phyloP scores from a whole-genome alignment of 2,113 vertebrate genomes.

The Trinectes maculatus region DNA sequence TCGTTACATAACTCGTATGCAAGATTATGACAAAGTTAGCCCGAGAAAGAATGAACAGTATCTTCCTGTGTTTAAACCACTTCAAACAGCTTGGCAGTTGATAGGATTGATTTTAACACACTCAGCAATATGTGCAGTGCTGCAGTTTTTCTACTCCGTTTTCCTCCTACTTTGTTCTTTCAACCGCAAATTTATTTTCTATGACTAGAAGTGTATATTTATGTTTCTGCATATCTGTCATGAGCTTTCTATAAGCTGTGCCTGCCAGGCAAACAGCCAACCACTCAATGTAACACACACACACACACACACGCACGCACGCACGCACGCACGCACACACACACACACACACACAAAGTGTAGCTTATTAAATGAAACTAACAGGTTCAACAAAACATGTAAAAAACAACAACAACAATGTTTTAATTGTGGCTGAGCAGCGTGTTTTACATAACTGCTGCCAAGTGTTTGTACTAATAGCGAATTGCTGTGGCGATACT shows the following conservation, averaged over 20 bases:
- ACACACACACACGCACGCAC: too few relatives aligned
- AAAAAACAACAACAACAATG: too few relatives aligned
- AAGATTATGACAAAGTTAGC: constrained; percentile 25
- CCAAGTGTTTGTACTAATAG: too few relatives aligned
- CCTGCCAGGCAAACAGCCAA: background rate
- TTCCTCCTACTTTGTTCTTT: constrained; percentile 5
- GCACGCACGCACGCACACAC: too few relatives aligned
- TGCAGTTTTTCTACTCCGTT: constrained; percentile 30
- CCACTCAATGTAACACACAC: too few relatives aligned
- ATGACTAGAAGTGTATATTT: constrained; percentile 65
- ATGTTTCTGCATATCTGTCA: constrained; percentile 45
- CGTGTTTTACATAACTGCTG: too few relatives aligned
- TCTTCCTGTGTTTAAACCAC: constrained; percentile 30
- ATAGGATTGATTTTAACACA: constrained; percentile 63
- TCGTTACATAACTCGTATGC: constrained; percentile 38
- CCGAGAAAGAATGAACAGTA: constrained; percentile 37
- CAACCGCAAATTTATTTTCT: constrained; percentile 60
- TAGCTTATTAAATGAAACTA: too few relatives aligned
- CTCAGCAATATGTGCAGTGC: constrained; percentile 73
- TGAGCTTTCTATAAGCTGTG: background rate
- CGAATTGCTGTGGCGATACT: too few relatives aligned
- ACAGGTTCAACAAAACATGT: too few relatives aligned
- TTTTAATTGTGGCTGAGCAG: too few relatives aligned
- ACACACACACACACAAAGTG: too few relatives aligned
- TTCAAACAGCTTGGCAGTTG: constrained; percentile 62